These are phyloP conservation scores for Candidula unifasciata DNA, from an alignment of 2,888 invertebrate genomes.

Conservation along the genomic window DNA sequence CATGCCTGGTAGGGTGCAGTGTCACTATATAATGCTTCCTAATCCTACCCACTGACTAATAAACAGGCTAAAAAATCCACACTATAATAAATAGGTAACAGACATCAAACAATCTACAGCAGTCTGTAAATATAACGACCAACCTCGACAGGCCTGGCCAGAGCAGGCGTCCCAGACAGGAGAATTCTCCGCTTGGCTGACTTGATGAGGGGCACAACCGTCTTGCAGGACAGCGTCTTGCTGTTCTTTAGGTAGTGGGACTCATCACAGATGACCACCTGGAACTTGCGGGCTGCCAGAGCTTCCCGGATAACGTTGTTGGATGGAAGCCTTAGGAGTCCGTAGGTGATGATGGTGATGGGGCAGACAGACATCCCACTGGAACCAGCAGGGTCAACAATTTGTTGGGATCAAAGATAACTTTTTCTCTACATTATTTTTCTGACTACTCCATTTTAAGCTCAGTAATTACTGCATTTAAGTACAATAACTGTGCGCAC, in stretches of 20 bases:
- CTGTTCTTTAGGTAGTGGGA: constrained; percentile 75
- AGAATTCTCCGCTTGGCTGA: constrained; percentile 69
- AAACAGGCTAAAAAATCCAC: no score
- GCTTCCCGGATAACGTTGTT: constrained; percentile 71
- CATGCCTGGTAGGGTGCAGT: no score
- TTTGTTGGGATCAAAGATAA: no score
- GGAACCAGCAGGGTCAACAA: constrained; percentile 30
- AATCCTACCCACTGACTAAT: no score
- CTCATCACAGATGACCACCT: constrained; percentile 74
- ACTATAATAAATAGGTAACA: no score
- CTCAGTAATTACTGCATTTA: no score
- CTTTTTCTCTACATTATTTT: no score
- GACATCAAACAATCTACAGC: no score
- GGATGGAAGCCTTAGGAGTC: constrained; percentile 68
- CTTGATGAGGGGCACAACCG: constrained; percentile 71
- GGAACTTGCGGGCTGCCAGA: constrained; percentile 68
- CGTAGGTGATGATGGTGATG: constrained; percentile 73
- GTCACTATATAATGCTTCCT: no score
- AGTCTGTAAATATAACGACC: no score
- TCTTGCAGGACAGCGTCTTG: constrained; percentile 70
- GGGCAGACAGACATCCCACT: constrained; percentile 67
- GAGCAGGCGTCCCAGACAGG: constrained; percentile 76
- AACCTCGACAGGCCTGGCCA: constrained; percentile 75
- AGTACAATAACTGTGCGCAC: no score
- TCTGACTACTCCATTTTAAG: no score